A percentile compares a stretch with the other conserved stretches of the same genome.
Conservation (phyloP, 2,113 vertebrate genomes). For the Ammodytes dubius region DNA sequence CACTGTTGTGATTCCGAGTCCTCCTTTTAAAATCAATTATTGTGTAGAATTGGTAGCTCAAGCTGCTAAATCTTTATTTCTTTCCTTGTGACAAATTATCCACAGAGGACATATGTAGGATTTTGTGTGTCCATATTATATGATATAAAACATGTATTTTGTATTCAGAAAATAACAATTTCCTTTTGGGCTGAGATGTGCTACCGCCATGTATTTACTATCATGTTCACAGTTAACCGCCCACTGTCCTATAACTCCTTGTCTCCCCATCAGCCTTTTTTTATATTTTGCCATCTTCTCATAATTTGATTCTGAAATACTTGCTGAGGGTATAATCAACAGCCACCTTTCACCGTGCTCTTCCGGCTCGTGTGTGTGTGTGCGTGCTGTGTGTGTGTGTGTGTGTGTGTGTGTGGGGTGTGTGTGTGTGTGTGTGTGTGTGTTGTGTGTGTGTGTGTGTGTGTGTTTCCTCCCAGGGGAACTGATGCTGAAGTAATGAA, state of each 20-base stretch:
- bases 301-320: slow-evolving; percentile 63
- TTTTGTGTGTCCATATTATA: neutral
- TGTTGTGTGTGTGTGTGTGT: slow-evolving; percentile 53
- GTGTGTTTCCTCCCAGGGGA: slow-evolving; percentile 71
- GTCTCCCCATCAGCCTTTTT: neutral
- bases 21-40: neutral
- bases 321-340: slow-evolving; percentile 66
- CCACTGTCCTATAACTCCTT: neutral
- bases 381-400: slow-evolving; percentile 45
- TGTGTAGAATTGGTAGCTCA: neutral
- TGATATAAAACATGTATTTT: neutral
- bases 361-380: slow-evolving; percentile 27
- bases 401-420: slow-evolving; percentile 42
- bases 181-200: neutral
- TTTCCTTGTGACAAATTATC: neutral
- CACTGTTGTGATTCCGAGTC: neutral
- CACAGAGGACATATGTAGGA: neutral
- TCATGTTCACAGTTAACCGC: neutral
- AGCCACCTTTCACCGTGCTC: slow-evolving; percentile 46
- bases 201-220: neutral
- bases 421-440: slow-evolving; percentile 44
- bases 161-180: neutral
- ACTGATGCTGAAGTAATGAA: slow-evolving; percentile 83
- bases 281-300: slow-evolving; percentile 37
- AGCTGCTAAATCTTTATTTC: neutral